Conservation (phyloP, 2,113 vertebrate species). For the Brachirus orientalis region DNA sequence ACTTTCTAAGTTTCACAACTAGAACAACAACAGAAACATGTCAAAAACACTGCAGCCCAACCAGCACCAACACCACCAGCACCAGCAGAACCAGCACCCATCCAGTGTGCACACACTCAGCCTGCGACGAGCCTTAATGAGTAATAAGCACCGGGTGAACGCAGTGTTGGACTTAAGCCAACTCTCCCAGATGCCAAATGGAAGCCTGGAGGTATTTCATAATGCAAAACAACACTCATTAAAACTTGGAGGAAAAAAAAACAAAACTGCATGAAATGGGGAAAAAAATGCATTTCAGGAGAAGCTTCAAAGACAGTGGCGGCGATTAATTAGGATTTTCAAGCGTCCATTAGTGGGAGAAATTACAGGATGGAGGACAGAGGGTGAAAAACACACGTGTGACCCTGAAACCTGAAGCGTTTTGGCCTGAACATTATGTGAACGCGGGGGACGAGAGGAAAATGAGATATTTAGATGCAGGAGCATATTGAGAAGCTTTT, state of each 20-base stretch:
- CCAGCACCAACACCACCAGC: slow-evolving; percentile 2
- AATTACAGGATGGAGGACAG: slow-evolving; percentile 56
- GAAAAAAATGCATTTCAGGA: slow-evolving; percentile 64
- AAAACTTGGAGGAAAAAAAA: slow-evolving; percentile 53
- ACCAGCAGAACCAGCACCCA: slow-evolving; percentile 41
- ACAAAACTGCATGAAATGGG: slow-evolving; percentile 35
- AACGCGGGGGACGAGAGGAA: neutral
- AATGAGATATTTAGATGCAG: neutral
- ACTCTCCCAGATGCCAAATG: slow-evolving; percentile 75
- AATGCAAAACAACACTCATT: slow-evolving; percentile 78
- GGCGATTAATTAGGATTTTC: slow-evolving; percentile 68
- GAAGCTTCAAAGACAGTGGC: slow-evolving; percentile 47
- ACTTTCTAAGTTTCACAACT: slow-evolving; percentile 52
- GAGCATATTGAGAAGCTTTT: slow-evolving; percentile 8
- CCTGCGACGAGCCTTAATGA: slow-evolving; percentile 67
- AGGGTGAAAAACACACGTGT: slow-evolving; percentile 27
- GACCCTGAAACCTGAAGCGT: slow-evolving; percentile 39
- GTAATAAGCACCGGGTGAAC: slow-evolving; percentile 76
- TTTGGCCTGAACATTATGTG: slow-evolving; percentile 26
- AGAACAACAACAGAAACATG: slow-evolving; percentile 58
- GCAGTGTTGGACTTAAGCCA: slow-evolving; percentile 73
- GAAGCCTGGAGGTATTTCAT: slow-evolving; percentile 71
- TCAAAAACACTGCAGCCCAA: slow-evolving; percentile 39
- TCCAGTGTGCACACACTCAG: slow-evolving; percentile 56
- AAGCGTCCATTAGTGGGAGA: slow-evolving; percentile 63